These are phyloP conservation scores for Drosophila setosimentum DNA, from an alignment of 2,888 invertebrate genomes.

Conservation along the genomic window DNA sequence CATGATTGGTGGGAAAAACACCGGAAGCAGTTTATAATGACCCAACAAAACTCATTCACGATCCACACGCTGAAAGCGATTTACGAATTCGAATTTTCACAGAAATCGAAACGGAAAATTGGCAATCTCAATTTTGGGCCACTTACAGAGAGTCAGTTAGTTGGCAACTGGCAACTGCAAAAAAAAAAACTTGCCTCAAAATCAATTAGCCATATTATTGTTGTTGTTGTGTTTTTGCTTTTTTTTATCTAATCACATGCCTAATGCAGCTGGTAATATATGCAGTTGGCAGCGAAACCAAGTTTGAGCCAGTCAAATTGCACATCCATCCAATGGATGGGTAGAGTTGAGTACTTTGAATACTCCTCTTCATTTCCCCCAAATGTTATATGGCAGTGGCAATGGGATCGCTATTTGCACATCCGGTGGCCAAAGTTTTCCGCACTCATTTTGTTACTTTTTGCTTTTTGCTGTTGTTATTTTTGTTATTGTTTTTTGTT, in stretches of 20 bases:
- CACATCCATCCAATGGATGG: constrained; percentile 31
- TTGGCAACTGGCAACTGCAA: neutral
- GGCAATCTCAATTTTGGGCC: constrained; percentile 5
- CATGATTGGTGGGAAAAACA: neutral
- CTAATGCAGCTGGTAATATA: neutral
- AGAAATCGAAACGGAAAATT: constrained; percentile 25
- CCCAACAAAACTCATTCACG: neutral
- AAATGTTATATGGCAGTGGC: constrained; percentile 11
- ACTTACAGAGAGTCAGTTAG: neutral
- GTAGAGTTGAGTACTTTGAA: constrained; percentile 2
- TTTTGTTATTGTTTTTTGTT: constrained; percentile 6
- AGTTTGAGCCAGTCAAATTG: constrained; percentile 33
- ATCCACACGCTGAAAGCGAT: constrained; percentile 9
- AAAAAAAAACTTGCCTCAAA: constrained; percentile 10
- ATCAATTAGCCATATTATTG: neutral
- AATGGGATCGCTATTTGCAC: constrained; percentile 42
- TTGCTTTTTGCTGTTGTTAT: constrained; percentile 25
- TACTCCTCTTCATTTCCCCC: constrained; percentile 43
- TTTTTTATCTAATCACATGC: constrained; percentile 23
- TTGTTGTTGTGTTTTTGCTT: no score
- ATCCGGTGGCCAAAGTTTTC: constrained; percentile 55
- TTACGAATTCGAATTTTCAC: constrained; percentile 1
- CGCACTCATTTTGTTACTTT: constrained; percentile 43
- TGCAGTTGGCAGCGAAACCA: neutral
- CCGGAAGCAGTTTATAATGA: neutral